A percentile compares a stretch with the other conserved stretches of the same genome.
Evolutionary conservation across 2,113 vertebrate genomes (phyloP).

Genomic region (Petroica traversi): DNA sequence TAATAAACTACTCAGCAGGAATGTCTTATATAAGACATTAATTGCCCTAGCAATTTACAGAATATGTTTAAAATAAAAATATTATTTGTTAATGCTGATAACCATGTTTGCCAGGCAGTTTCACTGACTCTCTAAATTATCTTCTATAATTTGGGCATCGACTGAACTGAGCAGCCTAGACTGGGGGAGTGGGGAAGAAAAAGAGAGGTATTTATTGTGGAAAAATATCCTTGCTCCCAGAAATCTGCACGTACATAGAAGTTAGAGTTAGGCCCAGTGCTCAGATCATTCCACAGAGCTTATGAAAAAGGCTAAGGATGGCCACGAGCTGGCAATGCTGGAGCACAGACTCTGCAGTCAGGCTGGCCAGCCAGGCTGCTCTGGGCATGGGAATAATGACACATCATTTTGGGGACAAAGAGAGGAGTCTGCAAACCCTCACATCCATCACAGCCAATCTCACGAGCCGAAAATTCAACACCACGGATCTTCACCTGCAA

Average conservation of each 20-base stretch:
- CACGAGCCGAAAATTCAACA: neutral
- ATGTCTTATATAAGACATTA: neutral
- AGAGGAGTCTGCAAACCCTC: neutral
- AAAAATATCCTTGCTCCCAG: neutral
- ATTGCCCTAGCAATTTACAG: neutral
- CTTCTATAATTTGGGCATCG: neutral
- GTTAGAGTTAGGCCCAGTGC: neutral
- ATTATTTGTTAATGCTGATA: neutral
- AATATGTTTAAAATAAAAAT: neutral
- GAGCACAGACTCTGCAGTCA: neutral
- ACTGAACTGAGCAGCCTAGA: neutral
- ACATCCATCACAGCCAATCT: neutral
- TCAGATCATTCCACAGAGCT: neutral
- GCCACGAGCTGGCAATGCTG: neutral
- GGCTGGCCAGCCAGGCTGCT: neutral
- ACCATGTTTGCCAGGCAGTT: neutral
- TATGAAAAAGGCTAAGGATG: neutral
- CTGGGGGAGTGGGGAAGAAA: neutral
- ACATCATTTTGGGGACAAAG: neutral
- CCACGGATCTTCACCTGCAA: neutral
- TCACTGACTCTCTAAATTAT: neutral
- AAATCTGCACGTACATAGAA: neutral
- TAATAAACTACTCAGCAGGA: neutral
- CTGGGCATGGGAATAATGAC: accelerated
- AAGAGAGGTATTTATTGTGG: neutral